Conservation (phyloP, 92 coral and sea anemone species). For the Blastomussa wellsi region DNA sequence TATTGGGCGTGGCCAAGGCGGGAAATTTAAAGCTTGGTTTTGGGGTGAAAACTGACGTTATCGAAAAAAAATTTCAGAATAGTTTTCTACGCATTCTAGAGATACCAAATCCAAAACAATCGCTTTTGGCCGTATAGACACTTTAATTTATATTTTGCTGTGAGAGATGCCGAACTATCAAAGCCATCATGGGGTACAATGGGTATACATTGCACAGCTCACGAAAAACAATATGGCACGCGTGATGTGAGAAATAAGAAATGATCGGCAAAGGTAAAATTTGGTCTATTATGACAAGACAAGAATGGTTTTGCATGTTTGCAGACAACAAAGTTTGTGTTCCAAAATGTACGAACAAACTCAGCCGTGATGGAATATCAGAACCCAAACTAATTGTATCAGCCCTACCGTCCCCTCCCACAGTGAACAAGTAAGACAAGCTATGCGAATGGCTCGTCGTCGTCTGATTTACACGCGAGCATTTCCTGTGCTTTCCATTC, state of each 20-base stretch:
- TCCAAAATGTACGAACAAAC: neutral
- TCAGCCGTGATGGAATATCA: neutral
- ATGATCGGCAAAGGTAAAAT: neutral
- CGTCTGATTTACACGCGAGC: slow-evolving; percentile 20
- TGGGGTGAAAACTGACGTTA: too few relatives aligned
- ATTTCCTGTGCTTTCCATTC: slow-evolving; percentile 41
- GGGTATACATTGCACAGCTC: neutral
- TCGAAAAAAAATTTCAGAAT: too few relatives aligned
- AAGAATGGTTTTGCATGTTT: neutral
- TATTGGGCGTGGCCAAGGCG: too few relatives aligned
- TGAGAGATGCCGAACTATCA: neutral
- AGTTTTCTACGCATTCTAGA: too few relatives aligned
- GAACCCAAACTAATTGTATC: neutral
- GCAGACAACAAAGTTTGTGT: neutral
- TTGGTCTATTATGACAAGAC: neutral
- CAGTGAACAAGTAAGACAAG: neutral
- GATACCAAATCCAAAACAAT: too few relatives aligned
- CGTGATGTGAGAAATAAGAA: neutral
- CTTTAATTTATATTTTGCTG: neutral
- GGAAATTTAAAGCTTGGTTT: too few relatives aligned
- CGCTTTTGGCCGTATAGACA: too few relatives aligned
- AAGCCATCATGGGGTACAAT: slow-evolving; percentile 18
- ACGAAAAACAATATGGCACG: neutral
- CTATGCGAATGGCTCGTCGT: slow-evolving; percentile 26
- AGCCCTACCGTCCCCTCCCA: slow-evolving; percentile 5